Evolutionary conservation across 2,888 invertebrate genomes (phyloP), one percentile per base, ranked within the genome.

Genomic region (Thumatha senex): DNA sequence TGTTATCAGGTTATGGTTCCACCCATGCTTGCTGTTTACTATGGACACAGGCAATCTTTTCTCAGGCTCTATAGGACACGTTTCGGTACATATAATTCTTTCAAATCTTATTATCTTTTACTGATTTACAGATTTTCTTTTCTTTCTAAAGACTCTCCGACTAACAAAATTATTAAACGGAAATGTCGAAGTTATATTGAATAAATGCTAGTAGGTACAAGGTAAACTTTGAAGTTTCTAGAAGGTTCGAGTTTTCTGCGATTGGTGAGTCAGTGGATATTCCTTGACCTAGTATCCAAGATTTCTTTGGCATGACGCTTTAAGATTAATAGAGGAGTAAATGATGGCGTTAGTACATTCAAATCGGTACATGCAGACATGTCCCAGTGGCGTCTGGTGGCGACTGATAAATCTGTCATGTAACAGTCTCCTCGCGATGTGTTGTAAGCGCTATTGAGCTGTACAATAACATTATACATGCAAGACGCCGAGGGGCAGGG

Each of bases 401-500:
- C 55, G 71, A 59, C 72, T 72, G 76, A 74, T 81, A 81, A 45
- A 77, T 77, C 78, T 74, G 78, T 79, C 81, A 77, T 77, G 77
- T 80, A 78, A 79, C 78, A 76, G 78, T 75, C 74, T 73, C 73
- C 75, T 76, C 71, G 64, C 57, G 58, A 67, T 13, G 70, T 86
- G 84, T 84, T 74, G 86, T 81, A 89, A 86, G 74, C 56, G 62
- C 43, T 48, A 61, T 58, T 63, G 71, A 76, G 74, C 74, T 70
- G 74, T 80, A 88, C 83, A 87, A 89, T 89, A 86, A 86, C 80
- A 86, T 86, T 84, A 84, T 82, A 85, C 84, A 85, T 80, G 74
- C 80, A 73, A 76, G 67, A 64, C 68, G 72, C 67, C 72, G 76
- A 61, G 56, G 49, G 62, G 55, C 59, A 81, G 76, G 80, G 81